phyloP scores from a whole-genome alignment of 1,140 invertebrate genomes.

The Mactra quadrangularis region DNA sequence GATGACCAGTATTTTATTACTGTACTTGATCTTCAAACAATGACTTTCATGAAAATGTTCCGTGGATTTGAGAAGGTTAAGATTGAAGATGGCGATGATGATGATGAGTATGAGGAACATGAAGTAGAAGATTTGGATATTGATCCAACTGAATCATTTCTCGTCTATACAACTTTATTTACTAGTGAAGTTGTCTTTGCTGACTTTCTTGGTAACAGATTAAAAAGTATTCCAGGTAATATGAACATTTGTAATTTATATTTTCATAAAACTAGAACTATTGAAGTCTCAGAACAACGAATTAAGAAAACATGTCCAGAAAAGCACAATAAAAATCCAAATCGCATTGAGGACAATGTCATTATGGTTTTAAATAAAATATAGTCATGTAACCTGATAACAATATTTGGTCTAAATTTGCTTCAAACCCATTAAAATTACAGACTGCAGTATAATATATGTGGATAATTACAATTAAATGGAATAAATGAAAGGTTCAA shows the following conservation, averaged over 20 bases:
- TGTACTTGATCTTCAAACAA: slow-evolving; percentile 54
- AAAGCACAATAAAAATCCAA: neutral
- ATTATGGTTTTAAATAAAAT: neutral
- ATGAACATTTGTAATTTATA: too few species aligned
- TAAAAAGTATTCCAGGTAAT: slow-evolving; percentile 26
- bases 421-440: too few species aligned
- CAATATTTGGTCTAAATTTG: too few species aligned
- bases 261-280: neutral
- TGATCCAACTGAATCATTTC: slow-evolving; percentile 47
- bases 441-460: too few species aligned
- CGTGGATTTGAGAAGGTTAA: slow-evolving; percentile 42
- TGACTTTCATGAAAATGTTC: slow-evolving; percentile 46
- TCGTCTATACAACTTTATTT: slow-evolving; percentile 32
- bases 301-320: neutral
- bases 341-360: neutral
- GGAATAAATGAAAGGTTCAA: too few species aligned
- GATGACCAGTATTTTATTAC: slow-evolving; percentile 42
- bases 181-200: slow-evolving; percentile 55
- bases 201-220: slow-evolving; percentile 44
- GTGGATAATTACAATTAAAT: too few species aligned
- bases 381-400: too few species aligned
- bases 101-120: slow-evolving; percentile 60
- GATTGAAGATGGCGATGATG: slow-evolving; percentile 40
- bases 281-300: neutral
- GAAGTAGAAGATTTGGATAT: slow-evolving; percentile 65